Percentiles rank a stretch among this genome's conserved stretches.
These are phyloP conservation scores for Pseudocheirus occidentalis DNA, from an alignment of 2,797 vertebrate species.

Conservation along the genomic window DNA sequence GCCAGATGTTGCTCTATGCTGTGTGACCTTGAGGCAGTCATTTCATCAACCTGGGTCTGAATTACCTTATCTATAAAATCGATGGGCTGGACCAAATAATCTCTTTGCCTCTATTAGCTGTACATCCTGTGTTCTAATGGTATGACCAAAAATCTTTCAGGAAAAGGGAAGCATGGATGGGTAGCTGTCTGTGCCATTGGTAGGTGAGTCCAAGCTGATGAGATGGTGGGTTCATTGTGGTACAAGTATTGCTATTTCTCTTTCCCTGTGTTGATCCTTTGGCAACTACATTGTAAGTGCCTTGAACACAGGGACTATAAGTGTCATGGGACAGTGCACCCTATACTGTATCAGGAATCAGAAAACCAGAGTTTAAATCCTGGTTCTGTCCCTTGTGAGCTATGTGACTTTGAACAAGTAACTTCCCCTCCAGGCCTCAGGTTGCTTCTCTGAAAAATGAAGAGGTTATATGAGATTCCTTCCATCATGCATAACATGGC, in stretches of 20 bases:
- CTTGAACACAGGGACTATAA: background rate
- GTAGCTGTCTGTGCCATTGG: background rate
- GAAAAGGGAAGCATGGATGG: background rate
- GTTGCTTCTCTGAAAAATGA: background rate
- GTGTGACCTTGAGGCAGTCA: background rate
- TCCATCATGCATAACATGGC: background rate
- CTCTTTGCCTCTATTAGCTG: background rate
- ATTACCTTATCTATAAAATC: background rate
- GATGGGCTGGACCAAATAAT: background rate
- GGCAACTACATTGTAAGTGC: background rate
- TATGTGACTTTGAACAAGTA: background rate
- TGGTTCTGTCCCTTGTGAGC: background rate
- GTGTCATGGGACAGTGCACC: background rate
- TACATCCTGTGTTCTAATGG: background rate
- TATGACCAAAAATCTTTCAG: background rate
- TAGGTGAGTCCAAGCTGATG: background rate
- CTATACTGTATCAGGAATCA: background rate
- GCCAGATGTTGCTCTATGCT: background rate
- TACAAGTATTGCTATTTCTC: background rate
- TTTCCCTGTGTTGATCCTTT: background rate
- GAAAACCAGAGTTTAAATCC: background rate
- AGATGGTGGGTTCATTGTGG: background rate
- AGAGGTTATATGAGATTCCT: background rate
- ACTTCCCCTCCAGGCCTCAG: background rate
- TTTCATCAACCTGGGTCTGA: background rate